Evolutionary conservation across 2,888 invertebrate species (phyloP), one percentile per base, ranked within the genome.

Genomic region (Ctenicera cuprea): DNA sequence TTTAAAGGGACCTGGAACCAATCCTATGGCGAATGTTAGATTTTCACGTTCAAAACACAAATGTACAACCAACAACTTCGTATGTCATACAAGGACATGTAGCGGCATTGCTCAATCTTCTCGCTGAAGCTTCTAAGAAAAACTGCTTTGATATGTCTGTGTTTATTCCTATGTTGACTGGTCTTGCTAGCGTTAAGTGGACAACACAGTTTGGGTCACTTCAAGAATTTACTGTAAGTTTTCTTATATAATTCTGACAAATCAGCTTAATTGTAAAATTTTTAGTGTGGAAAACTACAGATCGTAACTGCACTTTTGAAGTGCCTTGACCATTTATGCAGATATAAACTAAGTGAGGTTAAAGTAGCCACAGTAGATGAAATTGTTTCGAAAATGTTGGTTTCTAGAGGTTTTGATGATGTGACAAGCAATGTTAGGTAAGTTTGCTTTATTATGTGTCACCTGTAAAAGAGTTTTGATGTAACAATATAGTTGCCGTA

Each of bases 41-140:
- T 78, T 90, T 89, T 80, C 92, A 92, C 85, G 87, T 90, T 0
- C 87, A 89, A 76, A 89, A 89, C 2, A 91, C 92, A 22, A 87
- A 90, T 83, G 82, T 91, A 14, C 86, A 86, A 79, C 78, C 85
- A 11, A 83, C 85, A 16, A 87, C 88, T 26, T 89, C 90, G 0
- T 86, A 89, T 64, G 85, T 90, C 57, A 88, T 90, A 61, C 89
- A 89, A 78, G 90, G 90, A 26, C 91, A 92, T 85, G 89, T 90
- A 22, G 87, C 91, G 43, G 90, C 90, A 0, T 83, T 92, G 0
- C 78, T 90, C n/a, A 89, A 88, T 79, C 84, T 89, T 57, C 78
- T 90, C 1, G 86, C 87, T 69, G 85, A 83, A 64, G 65, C 77
- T 12, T 63, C 74, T 4, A 71, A 69, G 30, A 72, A 69, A 41